Conservation (phyloP, 1,140 invertebrate species). For the Diabrotica virgifera region DNA sequence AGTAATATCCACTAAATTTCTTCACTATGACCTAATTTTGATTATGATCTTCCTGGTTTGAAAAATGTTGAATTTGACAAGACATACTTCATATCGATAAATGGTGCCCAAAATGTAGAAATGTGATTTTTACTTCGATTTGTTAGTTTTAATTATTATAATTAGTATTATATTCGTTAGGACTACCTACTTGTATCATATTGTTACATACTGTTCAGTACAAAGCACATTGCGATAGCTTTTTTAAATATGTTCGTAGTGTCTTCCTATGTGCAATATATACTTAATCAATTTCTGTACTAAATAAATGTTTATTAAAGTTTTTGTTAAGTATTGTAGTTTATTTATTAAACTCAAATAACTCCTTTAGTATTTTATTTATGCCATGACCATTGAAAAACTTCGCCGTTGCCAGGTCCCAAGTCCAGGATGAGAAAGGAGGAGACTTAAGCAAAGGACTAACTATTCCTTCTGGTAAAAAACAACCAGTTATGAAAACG, state of each 20-base stretch:
- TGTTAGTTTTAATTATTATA: slow-evolving; percentile 45
- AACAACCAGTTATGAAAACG: too few relatives aligned
- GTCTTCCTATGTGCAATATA: slow-evolving; percentile 46
- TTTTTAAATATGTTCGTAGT: slow-evolving; percentile 37
- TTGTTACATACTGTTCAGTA: slow-evolving; percentile 45
- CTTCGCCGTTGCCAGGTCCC: too few relatives aligned
- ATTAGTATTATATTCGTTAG: slow-evolving; percentile 32
- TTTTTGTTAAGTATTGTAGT: slow-evolving; percentile 17
- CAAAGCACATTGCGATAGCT: slow-evolving; percentile 41
- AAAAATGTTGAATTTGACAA: too few relatives aligned
- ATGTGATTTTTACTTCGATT: slow-evolving; percentile 45
- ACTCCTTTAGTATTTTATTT: too few relatives aligned
- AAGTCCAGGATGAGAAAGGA: too few relatives aligned
- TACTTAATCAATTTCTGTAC: slow-evolving; percentile 34
- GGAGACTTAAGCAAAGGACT: too few relatives aligned
- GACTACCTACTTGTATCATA: slow-evolving; percentile 36
- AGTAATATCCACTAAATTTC: too few relatives aligned
- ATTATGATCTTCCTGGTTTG: too few relatives aligned
- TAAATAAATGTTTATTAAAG: slow-evolving; percentile 27
- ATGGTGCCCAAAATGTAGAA: slow-evolving; percentile 43
- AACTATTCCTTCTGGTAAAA: too few relatives aligned
- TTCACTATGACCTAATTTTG: too few relatives aligned
- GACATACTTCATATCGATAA: slow-evolving; percentile 13
- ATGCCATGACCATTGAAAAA: too few relatives aligned
- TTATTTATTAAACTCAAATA: too few relatives aligned